Percentiles rank a stretch among this genome's conserved stretches.
Evolutionary conservation across 2,888 invertebrate species (phyloP).

Genomic region (Stenoptilia bipunctidactyla): DNA sequence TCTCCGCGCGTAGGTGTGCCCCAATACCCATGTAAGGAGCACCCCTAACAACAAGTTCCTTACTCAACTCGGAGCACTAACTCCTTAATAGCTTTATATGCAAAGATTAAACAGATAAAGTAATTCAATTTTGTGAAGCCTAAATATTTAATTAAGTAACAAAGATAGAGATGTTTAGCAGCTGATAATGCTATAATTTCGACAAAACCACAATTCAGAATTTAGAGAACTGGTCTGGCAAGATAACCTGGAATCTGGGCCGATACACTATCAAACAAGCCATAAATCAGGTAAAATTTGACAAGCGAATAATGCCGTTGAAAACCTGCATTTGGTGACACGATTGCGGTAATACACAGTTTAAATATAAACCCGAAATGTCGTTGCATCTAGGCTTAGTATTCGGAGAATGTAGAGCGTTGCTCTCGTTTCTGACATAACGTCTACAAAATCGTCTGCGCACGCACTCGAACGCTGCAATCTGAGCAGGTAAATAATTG

Average conservation of each 20-base stretch:
- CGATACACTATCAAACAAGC: slow-evolving; percentile 33
- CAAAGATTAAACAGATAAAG: too few relatives aligned
- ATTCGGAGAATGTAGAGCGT: slow-evolving; percentile 28
- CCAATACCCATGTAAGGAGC: slow-evolving; percentile 51
- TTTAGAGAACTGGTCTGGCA: slow-evolving; percentile 34
- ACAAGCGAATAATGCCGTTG: slow-evolving; percentile 19
- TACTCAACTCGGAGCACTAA: background rate
- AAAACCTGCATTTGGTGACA: too few relatives aligned
- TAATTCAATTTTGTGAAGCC: too few relatives aligned
- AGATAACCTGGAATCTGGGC: slow-evolving; percentile 32
- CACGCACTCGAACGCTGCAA: slow-evolving; percentile 17
- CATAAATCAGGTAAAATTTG: slow-evolving; percentile 26
- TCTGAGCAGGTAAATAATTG: slow-evolving; percentile 46
- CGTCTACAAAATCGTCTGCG: slow-evolving; percentile 23
- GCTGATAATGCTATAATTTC: slow-evolving; percentile 15
- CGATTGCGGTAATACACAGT: background rate
- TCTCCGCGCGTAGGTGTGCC: slow-evolving; percentile 45
- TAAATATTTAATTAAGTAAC: too few relatives aligned
- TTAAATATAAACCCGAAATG: background rate
- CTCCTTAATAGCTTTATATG: slow-evolving; percentile 16
- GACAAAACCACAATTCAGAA: background rate
- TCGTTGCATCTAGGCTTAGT: background rate
- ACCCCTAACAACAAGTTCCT: slow-evolving; percentile 27
- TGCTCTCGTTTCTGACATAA: slow-evolving; percentile 34
- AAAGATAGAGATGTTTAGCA: background rate